Evolutionary conservation across 2,113 vertebrate genomes (phyloP), one percentile per base, ranked within the genome.

Genomic region (Entomyzon cyanotis): DNA sequence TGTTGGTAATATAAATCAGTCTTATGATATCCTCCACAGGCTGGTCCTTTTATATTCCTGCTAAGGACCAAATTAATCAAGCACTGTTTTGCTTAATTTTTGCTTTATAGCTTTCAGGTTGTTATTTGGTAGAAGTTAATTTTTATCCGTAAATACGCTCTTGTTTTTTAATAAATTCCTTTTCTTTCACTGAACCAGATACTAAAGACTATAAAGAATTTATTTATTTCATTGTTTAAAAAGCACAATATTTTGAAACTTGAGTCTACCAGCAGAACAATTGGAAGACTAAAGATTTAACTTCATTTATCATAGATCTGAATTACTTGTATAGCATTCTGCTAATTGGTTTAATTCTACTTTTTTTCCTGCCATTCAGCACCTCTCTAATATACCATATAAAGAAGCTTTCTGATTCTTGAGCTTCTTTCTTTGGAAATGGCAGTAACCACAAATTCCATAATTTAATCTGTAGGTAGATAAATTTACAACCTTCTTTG

Each of bases 61-160:
- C 68, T 95, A 94, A 96, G 93, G 70, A 97, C 91, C 62, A 96
- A 97, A 96, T 97, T 96, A 87, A 89, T 96, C 96, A 94, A 93
- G 81, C 80, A 77, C 70, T 89, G 18, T 93, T 95, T 89, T 96
- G 24, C 49, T 69, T 70, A 90, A 89, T 78, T 96, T 88, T 84
- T 95, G 42, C 47, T 84, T 92, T 70, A 60, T 59, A 39, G 83
- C 95, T 49, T 75, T 65, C 23, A 53, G 12, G n/a, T 39, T 64
- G 60, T 86, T 84, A 67, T 89, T 93, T 93, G 79, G 12, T 91
- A 58, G 41, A 64, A 73, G 52, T 84, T 76, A 5, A 46, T 56
- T 80, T 94, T 91, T 71, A 53, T 62, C 46, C 73, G n/a, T 78
- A 90, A 87, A 87, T 71, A 53, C 9, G 19, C 5, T 64, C 15